A percentile compares a stretch with the other conserved stretches of the same genome.
These are phyloP conservation scores for Agrypnia vestita DNA, from an alignment of 1,140 invertebrate species.

Conservation along the genomic window DNA sequence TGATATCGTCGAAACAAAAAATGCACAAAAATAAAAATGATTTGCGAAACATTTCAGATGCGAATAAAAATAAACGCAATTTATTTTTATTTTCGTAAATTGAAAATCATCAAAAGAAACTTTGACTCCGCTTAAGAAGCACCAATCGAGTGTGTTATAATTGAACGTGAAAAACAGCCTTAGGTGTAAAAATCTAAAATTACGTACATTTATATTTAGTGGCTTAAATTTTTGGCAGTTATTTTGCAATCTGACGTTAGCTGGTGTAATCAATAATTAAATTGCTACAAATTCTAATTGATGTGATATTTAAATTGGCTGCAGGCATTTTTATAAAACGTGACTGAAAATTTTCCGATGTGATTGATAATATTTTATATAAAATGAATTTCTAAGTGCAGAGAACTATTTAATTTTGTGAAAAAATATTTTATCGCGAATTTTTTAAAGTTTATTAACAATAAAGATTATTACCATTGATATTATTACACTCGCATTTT, in stretches of 20 bases:
- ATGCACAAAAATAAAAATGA: constrained; percentile 22
- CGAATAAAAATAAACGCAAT: background rate
- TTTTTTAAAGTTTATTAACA: constrained; percentile 34
- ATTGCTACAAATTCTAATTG: constrained; percentile 35
- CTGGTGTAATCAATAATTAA: constrained; percentile 53
- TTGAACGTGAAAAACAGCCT: constrained; percentile 38
- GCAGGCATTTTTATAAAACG: constrained; percentile 33
- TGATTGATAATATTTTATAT: constrained; percentile 9
- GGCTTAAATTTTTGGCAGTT: constrained; percentile 54
- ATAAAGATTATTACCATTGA: constrained; percentile 44
- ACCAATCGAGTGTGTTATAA: constrained; percentile 28
- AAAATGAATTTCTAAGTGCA: constrained; percentile 55
- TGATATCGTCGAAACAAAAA: constrained; percentile 14
- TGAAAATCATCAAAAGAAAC: background rate
- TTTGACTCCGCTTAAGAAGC: constrained; percentile 11
- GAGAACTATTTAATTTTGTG: constrained; percentile 55
- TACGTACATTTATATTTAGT: constrained; percentile 14
- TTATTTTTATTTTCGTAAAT: background rate
- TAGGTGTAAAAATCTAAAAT: constrained; percentile 32
- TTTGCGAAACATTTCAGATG: background rate
- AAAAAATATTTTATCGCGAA: constrained; percentile 54
- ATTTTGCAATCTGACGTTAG: constrained; percentile 56
- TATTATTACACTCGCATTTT: constrained; percentile 39
- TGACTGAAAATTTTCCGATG: constrained; percentile 3
- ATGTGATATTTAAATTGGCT: constrained; percentile 25